These are phyloP conservation scores for Trinorchestia longiramus DNA, from an alignment of 1,140 invertebrate genomes.

Conservation along the genomic window DNA sequence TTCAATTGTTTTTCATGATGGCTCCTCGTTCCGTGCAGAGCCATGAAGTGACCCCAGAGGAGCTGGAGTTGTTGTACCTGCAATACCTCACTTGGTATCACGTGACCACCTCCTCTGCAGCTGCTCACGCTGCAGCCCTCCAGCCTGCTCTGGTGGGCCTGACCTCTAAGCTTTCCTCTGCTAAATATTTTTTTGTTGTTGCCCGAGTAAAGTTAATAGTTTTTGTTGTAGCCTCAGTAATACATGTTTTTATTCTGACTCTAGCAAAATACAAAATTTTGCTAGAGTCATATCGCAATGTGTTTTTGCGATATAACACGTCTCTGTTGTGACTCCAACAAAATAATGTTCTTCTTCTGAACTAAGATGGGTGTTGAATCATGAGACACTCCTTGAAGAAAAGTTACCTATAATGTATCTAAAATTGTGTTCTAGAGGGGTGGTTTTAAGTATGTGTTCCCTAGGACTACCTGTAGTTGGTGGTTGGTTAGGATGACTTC, in stretches of 20 bases:
- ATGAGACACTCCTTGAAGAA: background rate
- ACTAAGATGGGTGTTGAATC: no score
- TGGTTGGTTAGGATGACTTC: background rate
- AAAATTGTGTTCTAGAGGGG: background rate
- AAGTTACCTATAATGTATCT: background rate
- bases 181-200: no score
- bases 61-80: slow-evolving; percentile 28
- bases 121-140: background rate
- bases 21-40: background rate
- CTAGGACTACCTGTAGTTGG: background rate
- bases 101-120: background rate
- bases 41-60: background rate
- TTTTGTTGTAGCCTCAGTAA: no score
- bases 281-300: no score
- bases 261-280: no score
- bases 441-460: background rate
- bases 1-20: background rate
- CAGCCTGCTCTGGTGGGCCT: background rate
- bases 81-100: slow-evolving; percentile 17
- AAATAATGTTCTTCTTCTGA: no score
- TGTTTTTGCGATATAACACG: no score
- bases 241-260: no score
- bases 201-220: no score
- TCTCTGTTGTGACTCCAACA: no score
- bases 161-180: no score